These are phyloP conservation scores for Phortica variegata DNA, from an alignment of 1,140 invertebrate genomes.

Conservation along the genomic window DNA sequence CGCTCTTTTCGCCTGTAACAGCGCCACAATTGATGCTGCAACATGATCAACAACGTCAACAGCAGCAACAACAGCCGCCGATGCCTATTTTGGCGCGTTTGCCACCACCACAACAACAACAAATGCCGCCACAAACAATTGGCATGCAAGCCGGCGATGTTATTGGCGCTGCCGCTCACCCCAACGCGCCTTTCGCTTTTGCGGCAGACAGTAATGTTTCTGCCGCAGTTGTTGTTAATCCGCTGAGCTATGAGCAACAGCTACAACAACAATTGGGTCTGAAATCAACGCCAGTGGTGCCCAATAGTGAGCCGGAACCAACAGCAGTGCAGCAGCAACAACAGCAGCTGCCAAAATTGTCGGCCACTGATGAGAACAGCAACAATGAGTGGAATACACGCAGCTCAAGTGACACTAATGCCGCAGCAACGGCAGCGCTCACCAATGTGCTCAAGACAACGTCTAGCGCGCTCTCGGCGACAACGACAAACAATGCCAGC, in stretches of 20 bases:
- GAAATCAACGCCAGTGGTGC: slow-evolving; percentile 13
- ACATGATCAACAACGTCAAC: slow-evolving; percentile 29
- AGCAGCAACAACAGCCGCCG: slow-evolving; percentile 25
- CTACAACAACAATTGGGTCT: slow-evolving; percentile 38
- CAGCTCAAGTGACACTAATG: slow-evolving; percentile 31
- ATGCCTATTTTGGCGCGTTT: slow-evolving; percentile 21
- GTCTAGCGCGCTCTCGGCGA: slow-evolving; percentile 12
- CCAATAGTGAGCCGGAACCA: slow-evolving; percentile 16
- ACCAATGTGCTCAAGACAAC: slow-evolving; percentile 42
- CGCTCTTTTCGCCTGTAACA: slow-evolving; percentile 41
- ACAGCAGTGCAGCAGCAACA: slow-evolving; percentile 5
- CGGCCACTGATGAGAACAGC: slow-evolving; percentile 31
- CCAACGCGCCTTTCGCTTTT: background rate
- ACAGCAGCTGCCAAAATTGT: slow-evolving; percentile 6
- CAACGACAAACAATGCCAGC: slow-evolving; percentile 6
- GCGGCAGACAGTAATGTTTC: slow-evolving; percentile 19
- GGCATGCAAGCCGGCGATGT: slow-evolving; percentile 49
- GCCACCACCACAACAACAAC: slow-evolving; percentile 16
- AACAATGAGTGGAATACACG: slow-evolving; percentile 34
- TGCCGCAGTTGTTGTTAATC: slow-evolving; percentile 18
- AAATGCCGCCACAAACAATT: slow-evolving; percentile 30
- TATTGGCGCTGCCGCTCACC: slow-evolving; percentile 19
- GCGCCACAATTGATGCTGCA: slow-evolving; percentile 29
- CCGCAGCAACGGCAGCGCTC: slow-evolving; percentile 40
- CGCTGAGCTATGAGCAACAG: slow-evolving; percentile 39